Evolutionary conservation across 2,113 vertebrate species (phyloP), one percentile per base, ranked within the genome.

Genomic region (Phrynosoma platyrhinos): DNA sequence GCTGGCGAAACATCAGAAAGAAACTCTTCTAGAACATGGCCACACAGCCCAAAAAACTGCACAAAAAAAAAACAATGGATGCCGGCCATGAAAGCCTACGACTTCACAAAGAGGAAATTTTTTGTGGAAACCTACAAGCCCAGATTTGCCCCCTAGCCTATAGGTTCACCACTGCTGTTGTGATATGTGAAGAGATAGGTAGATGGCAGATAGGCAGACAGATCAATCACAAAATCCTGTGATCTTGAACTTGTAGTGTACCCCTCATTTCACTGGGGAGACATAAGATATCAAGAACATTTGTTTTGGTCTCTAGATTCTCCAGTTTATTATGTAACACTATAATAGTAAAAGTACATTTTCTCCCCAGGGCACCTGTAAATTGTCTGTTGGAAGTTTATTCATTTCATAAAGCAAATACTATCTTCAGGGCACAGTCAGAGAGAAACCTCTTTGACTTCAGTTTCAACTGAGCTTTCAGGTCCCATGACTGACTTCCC

Each of bases 251-350:
- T 86, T 21, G 4, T 78, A 83, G 5, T 16, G 20, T 4, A 87
- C 7, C 14, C 42, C 10, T 55, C 23, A 25, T 30, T 75, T 23
- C 10, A 68, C 5, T 1, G 0, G 0, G 0, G 71, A 62, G 53
- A 27, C 81, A 52, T 13, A 12, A 30, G 87, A 1, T 13, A 5
- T 64, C 58, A 14, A 23, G 58, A 75, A 83, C 21, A 6, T 71
- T 25, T 76, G 13, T 84, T 64, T 32, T 64, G 0, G 8, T 20
- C 23, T 23, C 1, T 87, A 82, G 78, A n/a, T 40, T 69, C 23
- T 21, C 91, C 86, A 2, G 42, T 92, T 79, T 80, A 25, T 1
- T 88, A 21, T 76, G 58, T 78, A 6, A 16, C 42, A 88, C 40
- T 2, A 86, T 62, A 72, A 71, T 52, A 71, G 27, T 13, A 87